These are phyloP conservation scores for Rhagoletis pomonella DNA, from an alignment of 1,140 invertebrate genomes.

Conservation along the genomic window DNA sequence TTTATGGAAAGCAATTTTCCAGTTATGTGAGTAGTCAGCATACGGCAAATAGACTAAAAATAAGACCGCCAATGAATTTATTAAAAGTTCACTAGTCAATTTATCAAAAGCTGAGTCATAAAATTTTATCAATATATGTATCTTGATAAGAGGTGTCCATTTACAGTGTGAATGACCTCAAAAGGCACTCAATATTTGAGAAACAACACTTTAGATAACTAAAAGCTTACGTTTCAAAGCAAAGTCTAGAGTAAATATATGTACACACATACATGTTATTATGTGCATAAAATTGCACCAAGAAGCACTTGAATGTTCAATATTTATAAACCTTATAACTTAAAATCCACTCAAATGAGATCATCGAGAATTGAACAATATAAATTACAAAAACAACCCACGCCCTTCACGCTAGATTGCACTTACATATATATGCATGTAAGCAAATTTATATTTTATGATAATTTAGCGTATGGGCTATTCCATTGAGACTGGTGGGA, in stretches of 20 bases:
- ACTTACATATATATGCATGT: background rate
- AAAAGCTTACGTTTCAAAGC: background rate
- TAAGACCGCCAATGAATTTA: too few species aligned
- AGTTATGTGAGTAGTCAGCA: too few species aligned
- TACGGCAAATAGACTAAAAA: too few species aligned
- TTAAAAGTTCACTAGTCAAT: too few species aligned
- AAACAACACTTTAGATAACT: slow-evolving; percentile 21
- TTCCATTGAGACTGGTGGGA: too few species aligned
- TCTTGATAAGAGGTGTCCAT: background rate
- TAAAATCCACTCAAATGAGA: background rate
- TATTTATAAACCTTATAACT: slow-evolving; percentile 19
- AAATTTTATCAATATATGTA: background rate
- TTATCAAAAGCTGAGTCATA: background rate
- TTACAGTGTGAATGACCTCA: slow-evolving; percentile 13
- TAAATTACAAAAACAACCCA: background rate
- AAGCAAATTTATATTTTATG: too few species aligned
- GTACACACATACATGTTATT: background rate
- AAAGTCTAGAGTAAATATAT: background rate
- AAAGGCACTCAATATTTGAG: background rate
- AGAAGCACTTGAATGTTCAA: background rate
- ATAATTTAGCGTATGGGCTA: too few species aligned
- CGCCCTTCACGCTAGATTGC: slow-evolving; percentile 20
- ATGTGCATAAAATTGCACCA: background rate
- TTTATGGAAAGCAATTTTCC: too few species aligned
- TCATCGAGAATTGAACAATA: background rate